Evolutionary conservation across 1,140 invertebrate species (phyloP).

Genomic region (Gryon sp.): DNA sequence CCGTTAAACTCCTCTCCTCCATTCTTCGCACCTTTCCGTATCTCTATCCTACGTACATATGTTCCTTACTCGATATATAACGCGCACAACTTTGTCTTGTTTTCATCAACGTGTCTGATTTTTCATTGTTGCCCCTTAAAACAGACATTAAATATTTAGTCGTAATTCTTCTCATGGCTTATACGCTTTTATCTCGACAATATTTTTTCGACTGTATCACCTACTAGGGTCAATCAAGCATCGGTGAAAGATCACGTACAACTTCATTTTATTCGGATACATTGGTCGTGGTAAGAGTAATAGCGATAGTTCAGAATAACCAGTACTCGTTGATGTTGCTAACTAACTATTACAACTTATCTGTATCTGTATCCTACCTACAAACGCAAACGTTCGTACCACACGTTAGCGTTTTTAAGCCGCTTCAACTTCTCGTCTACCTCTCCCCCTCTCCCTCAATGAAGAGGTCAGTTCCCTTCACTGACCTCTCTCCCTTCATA

Average conservation of each 20-base stretch:
- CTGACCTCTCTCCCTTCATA: not conserved
- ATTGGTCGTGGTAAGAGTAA: slow-evolving; percentile 34
- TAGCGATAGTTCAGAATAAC: slow-evolving; percentile 51
- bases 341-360: slow-evolving; percentile 68
- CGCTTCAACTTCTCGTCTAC: no score
- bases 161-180: slow-evolving; percentile 9
- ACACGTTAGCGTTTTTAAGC: slow-evolving; percentile 30
- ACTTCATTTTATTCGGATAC: no score
- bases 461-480: no score
- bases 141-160: slow-evolving; percentile 76
- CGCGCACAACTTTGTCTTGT: slow-evolving; percentile 74
- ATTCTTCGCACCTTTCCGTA: slow-evolving; percentile 29
- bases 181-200: slow-evolving; percentile 39
- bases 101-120: slow-evolving; percentile 77
- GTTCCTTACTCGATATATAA: slow-evolving; percentile 45
- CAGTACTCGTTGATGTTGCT: slow-evolving; percentile 45
- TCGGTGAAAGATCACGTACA: slow-evolving; percentile 79
- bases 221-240: slow-evolving; percentile 74
- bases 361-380: slow-evolving; percentile 57
- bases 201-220: slow-evolving; percentile 66
- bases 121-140: slow-evolving; percentile 75
- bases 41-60: slow-evolving; percentile 49
- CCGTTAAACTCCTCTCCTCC: slow-evolving; percentile 4
- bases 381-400: slow-evolving; percentile 26
- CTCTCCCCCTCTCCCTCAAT: no score